Conservation (phyloP, 2,888 invertebrate genomes). For the Acrocera orbiculus region DNA sequence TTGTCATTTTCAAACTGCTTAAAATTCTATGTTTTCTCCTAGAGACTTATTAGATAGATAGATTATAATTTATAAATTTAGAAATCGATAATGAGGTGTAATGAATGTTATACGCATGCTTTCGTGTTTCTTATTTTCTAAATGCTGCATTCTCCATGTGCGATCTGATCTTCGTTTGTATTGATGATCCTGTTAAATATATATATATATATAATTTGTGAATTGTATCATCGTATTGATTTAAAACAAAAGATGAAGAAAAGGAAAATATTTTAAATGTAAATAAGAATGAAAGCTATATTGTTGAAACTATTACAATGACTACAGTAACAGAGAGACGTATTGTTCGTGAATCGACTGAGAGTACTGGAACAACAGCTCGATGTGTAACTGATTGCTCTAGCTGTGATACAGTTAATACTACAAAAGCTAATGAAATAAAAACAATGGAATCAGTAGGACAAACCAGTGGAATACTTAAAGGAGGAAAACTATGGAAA, state of each 20-base stretch:
- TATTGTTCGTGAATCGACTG: conserved; percentile 32
- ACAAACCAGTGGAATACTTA: conserved; percentile 54
- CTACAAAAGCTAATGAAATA: conserved; percentile 34
- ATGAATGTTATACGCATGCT: conserved; percentile 12
- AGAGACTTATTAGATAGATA: too few relatives aligned
- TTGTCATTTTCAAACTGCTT: too few relatives aligned
- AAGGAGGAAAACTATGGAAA: conserved; percentile 63
- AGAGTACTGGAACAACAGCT: conserved; percentile 18
- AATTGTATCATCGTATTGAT: too few relatives aligned
- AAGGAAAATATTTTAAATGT: conserved; percentile 1
- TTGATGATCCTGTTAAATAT: conserved; percentile 9
- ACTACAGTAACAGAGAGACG: conserved; percentile 47
- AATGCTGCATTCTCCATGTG: conserved; percentile 15
- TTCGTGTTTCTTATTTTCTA: conserved; percentile 16
- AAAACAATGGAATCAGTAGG: too few relatives aligned
- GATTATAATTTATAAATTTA: too few relatives aligned
- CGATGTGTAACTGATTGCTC: conserved; percentile 8
- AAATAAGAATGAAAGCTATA: conserved; percentile 34
- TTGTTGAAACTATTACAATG: conserved; percentile 50
- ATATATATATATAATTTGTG: conserved; percentile 6
- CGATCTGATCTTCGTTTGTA: conserved; percentile 14
- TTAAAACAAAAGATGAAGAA: not conserved
- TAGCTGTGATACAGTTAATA: conserved; percentile 17
- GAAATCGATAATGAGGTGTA: too few relatives aligned
- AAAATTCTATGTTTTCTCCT: too few relatives aligned